Base-by-base conservation (phyloP, 2,888 invertebrate species). In the Macrophya alboannulata region DNA sequence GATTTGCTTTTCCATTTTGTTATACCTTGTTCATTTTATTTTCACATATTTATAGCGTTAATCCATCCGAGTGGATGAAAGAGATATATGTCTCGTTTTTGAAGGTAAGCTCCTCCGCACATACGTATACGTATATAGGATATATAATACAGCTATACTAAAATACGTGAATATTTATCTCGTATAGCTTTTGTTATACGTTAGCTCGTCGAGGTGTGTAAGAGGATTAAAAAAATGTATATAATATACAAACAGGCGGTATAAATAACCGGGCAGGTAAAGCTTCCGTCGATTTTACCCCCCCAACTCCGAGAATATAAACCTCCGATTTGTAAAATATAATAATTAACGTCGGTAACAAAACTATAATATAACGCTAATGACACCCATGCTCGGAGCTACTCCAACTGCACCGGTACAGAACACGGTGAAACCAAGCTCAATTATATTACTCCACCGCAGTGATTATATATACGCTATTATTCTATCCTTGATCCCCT, bases 361-460 rank as follows among this genome's bases (percentile, higher is more conserved):
- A 45, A 74, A 74, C 72, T 74, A 43, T 43, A 72, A 45, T 45
- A 74, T 21, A 45, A 74, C 72, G 72, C 72, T 74, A 74, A 74
- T 74, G 43, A 74, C 68, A 15, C 71, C 31, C 2, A n/a, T n/a
- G 62, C 15, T 10, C 21, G 3, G 25, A 45, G 21, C 55, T 25
- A 8, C 40, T 71, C n/a, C 40, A 12, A 62, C 25, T 21, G 21
- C 21, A 31, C n/a, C n/a, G n/a, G 12, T 1, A 62, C 21, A 62
- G 62, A 62, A 31, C 21, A 62, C 25, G 68, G 31, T 15, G 31
- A 10, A 37, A 43, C 72, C 6, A 9, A 21, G 9, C 72, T 74
- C 43, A 74, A 74, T 74, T 74, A 74, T 45, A 68, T 2, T 31
- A 15, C 68, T 37, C 37, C 37, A 17, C 68, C 68, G 68, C 68